A percentile compares a stretch with the other conserved stretches of the same genome.
Conservation (phyloP, 2,888 invertebrate genomes). For the Eucera pruinosa region DNA sequence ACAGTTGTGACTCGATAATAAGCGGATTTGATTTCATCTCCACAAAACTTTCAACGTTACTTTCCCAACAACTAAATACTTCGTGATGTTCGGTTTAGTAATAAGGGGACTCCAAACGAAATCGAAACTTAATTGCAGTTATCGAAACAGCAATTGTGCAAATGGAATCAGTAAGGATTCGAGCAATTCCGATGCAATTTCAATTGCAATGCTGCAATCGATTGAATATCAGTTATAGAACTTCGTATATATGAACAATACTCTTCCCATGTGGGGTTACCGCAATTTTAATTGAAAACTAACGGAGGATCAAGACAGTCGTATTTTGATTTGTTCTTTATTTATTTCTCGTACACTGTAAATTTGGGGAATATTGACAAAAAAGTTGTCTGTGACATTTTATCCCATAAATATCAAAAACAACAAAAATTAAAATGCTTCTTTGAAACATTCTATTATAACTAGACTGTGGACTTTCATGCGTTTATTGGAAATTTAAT, state of each 20-base stretch:
- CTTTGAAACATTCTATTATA: too few species aligned
- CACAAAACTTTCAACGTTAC: too few species aligned
- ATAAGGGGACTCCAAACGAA: background rate
- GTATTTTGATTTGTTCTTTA: background rate
- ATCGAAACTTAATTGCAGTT: constrained; percentile 1
- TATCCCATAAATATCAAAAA: too few species aligned
- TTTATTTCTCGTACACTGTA: background rate
- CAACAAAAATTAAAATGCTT: too few species aligned
- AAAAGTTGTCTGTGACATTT: too few species aligned
- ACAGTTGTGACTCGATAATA: too few species aligned
- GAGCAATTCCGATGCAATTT: constrained; percentile 8
- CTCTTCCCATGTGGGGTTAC: background rate
- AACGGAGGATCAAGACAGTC: background rate
- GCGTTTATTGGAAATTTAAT: too few species aligned
- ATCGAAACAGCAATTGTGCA: background rate
- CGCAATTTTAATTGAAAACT: constrained; percentile 13
- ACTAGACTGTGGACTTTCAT: too few species aligned
- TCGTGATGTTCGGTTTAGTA: background rate
- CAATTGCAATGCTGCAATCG: constrained; percentile 7
- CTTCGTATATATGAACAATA: background rate
- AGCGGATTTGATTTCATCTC: too few species aligned
- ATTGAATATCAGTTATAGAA: constrained; percentile 7
- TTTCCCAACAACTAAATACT: too few species aligned
- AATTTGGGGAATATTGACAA: too few species aligned
- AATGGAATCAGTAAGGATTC: constrained; percentile 7